A percentile compares a stretch with the other conserved stretches of the same genome.
Conservation (phyloP, 2,888 invertebrate genomes). For the Cataglyphis altisquamis region DNA sequence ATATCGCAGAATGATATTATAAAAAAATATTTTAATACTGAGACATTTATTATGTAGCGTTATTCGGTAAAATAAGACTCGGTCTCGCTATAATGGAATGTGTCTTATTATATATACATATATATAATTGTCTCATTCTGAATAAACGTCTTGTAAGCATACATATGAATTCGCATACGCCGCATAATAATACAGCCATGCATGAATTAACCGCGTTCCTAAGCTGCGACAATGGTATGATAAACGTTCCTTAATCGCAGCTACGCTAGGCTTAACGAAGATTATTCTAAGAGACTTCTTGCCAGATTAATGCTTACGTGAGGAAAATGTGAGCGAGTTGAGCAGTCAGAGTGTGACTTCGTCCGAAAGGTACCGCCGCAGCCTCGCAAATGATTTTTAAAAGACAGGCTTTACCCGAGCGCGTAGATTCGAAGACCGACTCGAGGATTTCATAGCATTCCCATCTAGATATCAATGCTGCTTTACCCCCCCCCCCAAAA, state of each 20-base stretch:
- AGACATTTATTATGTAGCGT: neutral
- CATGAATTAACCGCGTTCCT: slow-evolving; percentile 27
- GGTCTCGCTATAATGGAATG: neutral
- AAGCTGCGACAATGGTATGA: slow-evolving; percentile 38
- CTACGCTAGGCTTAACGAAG: slow-evolving; percentile 9
- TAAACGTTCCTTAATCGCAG: slow-evolving; percentile 47
- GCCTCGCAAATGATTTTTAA: slow-evolving; percentile 93
- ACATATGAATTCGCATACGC: neutral
- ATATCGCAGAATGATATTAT: neutral
- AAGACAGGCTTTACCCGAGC: slow-evolving; percentile 89
- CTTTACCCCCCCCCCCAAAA: neutral
- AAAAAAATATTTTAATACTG: neutral
- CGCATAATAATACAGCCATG: neutral
- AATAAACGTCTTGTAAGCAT: slow-evolving; percentile 15
- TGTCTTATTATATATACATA: neutral
- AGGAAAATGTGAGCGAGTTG: slow-evolving; percentile 92
- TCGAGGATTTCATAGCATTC: slow-evolving; percentile 83
- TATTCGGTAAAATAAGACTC: neutral
- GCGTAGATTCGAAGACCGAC: slow-evolving; percentile 75
- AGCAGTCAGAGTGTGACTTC: slow-evolving; percentile 91
- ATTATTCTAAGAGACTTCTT: slow-evolving; percentile 47
- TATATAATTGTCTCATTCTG: neutral
- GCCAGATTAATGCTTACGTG: slow-evolving; percentile 85
- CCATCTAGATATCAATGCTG: slow-evolving; percentile 76
- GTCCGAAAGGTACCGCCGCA: slow-evolving; percentile 90